Conservation (phyloP, 2,888 invertebrate species). For the Yponomeuta sedellus region DNA sequence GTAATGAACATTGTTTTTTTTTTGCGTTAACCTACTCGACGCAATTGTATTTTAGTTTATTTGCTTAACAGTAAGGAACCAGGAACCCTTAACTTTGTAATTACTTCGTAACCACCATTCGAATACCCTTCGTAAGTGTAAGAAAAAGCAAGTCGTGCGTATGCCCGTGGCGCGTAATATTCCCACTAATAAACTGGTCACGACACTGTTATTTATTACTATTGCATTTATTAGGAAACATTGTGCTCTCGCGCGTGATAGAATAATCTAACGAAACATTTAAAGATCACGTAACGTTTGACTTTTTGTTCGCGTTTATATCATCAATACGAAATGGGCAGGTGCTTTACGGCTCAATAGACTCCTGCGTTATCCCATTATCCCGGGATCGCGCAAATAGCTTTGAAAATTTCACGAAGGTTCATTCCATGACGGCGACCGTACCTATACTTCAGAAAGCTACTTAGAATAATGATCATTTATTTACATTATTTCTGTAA, state of each 20-base stretch:
- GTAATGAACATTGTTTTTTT: too few relatives aligned
- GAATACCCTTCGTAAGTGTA: neutral
- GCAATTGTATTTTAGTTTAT: too few relatives aligned
- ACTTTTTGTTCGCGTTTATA: neutral
- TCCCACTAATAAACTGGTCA: conserved; percentile 66
- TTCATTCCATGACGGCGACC: too few relatives aligned
- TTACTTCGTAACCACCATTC: conserved; percentile 29
- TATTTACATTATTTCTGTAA: neutral
- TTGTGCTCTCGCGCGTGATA: conserved; percentile 10
- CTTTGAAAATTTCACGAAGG: neutral
- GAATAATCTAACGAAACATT: neutral
- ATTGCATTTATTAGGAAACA: conserved; percentile 33
- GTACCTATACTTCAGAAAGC: neutral
- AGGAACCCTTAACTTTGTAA: conserved; percentile 1
- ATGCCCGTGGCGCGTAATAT: conserved; percentile 10
- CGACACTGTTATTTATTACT: conserved; percentile 70
- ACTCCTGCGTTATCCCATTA: neutral
- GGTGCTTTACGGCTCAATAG: neutral
- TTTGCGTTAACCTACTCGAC: too few relatives aligned
- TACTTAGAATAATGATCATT: neutral
- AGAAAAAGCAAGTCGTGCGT: conserved; percentile 10
- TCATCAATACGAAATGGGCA: neutral
- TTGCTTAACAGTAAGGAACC: neutral
- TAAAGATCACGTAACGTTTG: neutral
- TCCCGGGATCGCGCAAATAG: neutral